Percentiles rank a stretch among this genome's conserved stretches.
phyloP scores from a whole-genome alignment of 2,797 vertebrate genomes.

The Lepidocolaptes lacrymiger region DNA sequence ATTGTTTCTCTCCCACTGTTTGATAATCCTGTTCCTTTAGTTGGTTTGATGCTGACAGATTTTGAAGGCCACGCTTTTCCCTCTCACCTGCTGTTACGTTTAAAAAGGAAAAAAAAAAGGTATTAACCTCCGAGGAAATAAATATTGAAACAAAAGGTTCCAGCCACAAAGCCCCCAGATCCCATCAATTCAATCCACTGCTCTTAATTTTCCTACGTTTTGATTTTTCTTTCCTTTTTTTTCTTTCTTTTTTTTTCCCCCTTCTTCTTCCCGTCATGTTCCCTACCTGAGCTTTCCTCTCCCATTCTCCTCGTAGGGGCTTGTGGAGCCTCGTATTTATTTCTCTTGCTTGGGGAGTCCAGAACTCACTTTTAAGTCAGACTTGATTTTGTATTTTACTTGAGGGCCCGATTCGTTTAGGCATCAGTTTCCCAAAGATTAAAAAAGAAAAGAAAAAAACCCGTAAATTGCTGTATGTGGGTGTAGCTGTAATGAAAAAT shows the following conservation, averaged over 20 bases:
- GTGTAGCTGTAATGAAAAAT: slow-evolving; percentile 91
- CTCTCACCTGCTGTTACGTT: slow-evolving; percentile 62
- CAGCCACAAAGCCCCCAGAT: slow-evolving; percentile 42
- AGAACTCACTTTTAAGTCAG: slow-evolving; percentile 9
- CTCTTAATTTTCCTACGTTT: slow-evolving; percentile 47
- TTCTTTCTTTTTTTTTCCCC: accelerated
- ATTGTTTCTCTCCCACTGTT: slow-evolving; percentile 70
- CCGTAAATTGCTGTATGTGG: slow-evolving; percentile 81
- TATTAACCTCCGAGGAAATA: slow-evolving; percentile 64
- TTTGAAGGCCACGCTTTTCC: slow-evolving; percentile 37
- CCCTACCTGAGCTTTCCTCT: not conserved
- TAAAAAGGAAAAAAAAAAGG: slow-evolving; percentile 63
- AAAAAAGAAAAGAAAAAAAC: not conserved
- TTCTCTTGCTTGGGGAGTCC: not conserved
- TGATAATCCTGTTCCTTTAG: slow-evolving; percentile 65
- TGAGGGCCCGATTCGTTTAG: slow-evolving; percentile 12
- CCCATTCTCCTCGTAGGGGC: not conserved
- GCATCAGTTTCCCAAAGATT: slow-evolving; percentile 43
- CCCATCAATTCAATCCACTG: slow-evolving; percentile 31
- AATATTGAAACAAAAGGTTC: slow-evolving; percentile 73
- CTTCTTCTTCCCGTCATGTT: not conserved
- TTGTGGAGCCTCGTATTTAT: not conserved
- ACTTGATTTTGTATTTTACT: slow-evolving; percentile 28
- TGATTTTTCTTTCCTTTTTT: not conserved
- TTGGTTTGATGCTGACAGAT: slow-evolving; percentile 36